Base-by-base conservation (phyloP, 2,888 invertebrate genomes). In the Ethmia dodecea region DNA sequence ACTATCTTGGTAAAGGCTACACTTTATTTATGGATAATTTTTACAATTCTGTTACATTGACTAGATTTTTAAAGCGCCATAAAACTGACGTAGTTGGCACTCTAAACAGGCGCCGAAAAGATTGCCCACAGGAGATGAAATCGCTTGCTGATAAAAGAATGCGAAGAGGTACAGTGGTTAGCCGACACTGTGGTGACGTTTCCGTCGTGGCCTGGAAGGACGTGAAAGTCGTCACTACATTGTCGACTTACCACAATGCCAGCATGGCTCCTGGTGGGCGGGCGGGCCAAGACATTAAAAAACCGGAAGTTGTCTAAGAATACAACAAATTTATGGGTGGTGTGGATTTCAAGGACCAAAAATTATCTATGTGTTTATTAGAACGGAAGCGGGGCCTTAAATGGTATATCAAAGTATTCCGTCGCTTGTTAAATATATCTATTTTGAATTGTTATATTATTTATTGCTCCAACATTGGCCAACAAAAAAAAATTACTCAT, bases 401-500 rank as follows among this genome's bases (percentile, higher is more conserved):
- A 20, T 45, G 45, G 43, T 45, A 42, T 31, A 35, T 41, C 5
- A 46, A 47, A 33, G 40, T 45, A 15, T 47, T 44, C 28, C 31
- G 28, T 13, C 22, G 35, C 1, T 14, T 45, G n/a, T n/a, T 47
- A 8, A 41, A 45, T n/a, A 37, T 16, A 3, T 36, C 29, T 6
- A 28, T 44, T 15, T 12, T 44, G 16, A 42, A 44, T 18, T 16
- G 31, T 6, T 40, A 29, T 10, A 40, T 39, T 1, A 28, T 39
- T n/a, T 27, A 25, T 14, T n/a, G 15, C 14, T 26, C 12, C 25
- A n/a, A n/a, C 18, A 18, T 18, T 18, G 18, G 18, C 18, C 18
- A 18, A 18, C 5, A 8, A 8, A 18, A 8, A 8, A 18, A 18
- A 5, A 5, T 18, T 8, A 5, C 18, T 8, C 18, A 18, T 8